Evolutionary conservation across 1,140 invertebrate species (phyloP), one percentile per base, ranked within the genome.

Genomic region (Pachypeltis micranthus): DNA sequence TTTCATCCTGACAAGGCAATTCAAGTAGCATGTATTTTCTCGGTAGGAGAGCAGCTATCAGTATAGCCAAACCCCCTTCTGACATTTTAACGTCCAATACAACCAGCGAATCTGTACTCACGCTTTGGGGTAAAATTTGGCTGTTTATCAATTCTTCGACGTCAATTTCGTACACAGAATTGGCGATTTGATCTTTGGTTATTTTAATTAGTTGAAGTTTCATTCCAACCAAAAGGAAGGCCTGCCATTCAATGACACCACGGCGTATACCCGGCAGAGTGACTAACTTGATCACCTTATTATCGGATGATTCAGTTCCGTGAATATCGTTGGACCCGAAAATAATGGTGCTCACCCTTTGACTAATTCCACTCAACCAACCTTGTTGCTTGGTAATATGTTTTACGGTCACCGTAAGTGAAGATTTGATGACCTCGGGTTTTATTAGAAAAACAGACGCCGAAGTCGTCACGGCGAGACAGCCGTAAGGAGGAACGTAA

Each of bases 381-480:
- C 92, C 88, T 64, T 88, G 85, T 14, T 88, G 85, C 2, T 85
- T 81, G 59, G 85, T 82, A 44, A 96, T 76, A 3, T 84, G 81
- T 34, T 83, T 80, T 70, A 85, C 90, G 0, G 73, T 75, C 25
- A 94, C 78, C 19, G 76, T 80, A 60, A 87, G 82, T 54, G 85
- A 82, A 7, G 84, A 83, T 26, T 70, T 61, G 1, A 70, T 67
- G 19, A 29, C 26, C 7, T 64, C 60, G 1, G 84, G 79, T 62
- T 83, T 82, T n/a, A 96, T 78, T 3, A 91, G 76, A 1, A 93
- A 82, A 12, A 95, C 77, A 4, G 90, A 92, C 68, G 90, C 92
- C 0, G 92, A 95, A 0, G 93, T 95, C 14, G 93, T 96, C 1
- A 90, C 88, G 26, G 96, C 77, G 66, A 96, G 79, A 70, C 89